Base-by-base conservation (phyloP, 2,888 invertebrate species). In the Macrophya annulata region DNA sequence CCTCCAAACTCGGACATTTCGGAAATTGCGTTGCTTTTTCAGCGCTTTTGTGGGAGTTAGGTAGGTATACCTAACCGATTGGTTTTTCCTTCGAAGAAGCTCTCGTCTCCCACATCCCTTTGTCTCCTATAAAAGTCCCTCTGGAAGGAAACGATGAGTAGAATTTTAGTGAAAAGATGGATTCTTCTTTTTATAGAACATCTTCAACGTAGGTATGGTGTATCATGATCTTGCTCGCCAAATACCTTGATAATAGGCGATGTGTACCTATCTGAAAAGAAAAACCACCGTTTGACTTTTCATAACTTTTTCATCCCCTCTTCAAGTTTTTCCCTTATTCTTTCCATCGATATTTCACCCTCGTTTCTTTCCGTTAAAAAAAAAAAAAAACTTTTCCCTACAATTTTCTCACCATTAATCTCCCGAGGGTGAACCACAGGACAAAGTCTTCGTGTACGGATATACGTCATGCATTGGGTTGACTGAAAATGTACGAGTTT, bases 21-120 rank as follows among this genome's bases (percentile, higher is more conserved):
- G 51, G 71, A 65, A 62, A 65, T 85, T 85, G 81, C 71, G 37
- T 62, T 51, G 43, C 72, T 74, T 45, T 74, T 72, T 84, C 84
- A 51, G 45, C n/a, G 17, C 43, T 72, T 37, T 72, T 43, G n/a
- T 43, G 71, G 10, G 59, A 9, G 31, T 31, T 31, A 31, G 21
- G 25, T 62, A 43, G n/a, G n/a, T 43, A n/a, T 17, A 72, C 21
- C 43, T 43, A n/a, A 15, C 37, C n/a, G 37, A 72, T 40, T 40
- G 37, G n/a, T n/a, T 40, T 72, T 43, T 72, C 71, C 37, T 17
- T n/a, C 71, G 8, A n/a, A 6, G 0, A 8, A 55, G n/a, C 55
- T 55, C 55, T 43, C 40, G 12, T 72, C 71, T 40, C n/a, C 6
- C 40, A 37, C 40, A 10, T 40, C n/a, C 31, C 40, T 72, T 43